These are phyloP conservation scores for Fulmarus glacialis DNA, from an alignment of 2,113 vertebrate species.

Conservation along the genomic window DNA sequence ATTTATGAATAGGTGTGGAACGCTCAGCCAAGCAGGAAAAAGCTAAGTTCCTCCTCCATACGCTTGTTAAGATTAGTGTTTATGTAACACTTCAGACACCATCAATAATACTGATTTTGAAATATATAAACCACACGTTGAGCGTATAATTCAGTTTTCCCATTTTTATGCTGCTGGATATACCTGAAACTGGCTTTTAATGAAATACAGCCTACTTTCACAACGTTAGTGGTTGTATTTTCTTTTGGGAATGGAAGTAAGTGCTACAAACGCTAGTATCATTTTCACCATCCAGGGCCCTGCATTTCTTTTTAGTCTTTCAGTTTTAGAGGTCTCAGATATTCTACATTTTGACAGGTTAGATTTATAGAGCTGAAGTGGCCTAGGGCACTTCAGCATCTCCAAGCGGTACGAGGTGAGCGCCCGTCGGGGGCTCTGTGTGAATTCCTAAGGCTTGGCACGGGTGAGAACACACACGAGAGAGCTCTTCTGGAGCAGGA, in stretches of 20 bases:
- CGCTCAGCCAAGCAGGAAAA: background rate
- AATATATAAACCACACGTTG: background rate
- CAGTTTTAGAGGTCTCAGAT: background rate
- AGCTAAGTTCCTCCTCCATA: background rate
- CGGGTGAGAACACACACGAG: background rate
- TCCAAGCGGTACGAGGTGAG: background rate
- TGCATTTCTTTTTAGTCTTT: background rate
- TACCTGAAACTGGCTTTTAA: background rate
- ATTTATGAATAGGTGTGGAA: background rate
- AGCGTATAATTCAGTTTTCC: background rate
- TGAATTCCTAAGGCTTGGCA: background rate
- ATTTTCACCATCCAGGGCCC: background rate
- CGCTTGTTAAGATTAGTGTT: background rate
- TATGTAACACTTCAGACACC: background rate
- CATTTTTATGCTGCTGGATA: background rate
- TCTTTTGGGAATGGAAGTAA: background rate
- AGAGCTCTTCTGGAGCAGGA: background rate
- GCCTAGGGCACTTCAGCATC: background rate
- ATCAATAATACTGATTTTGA: background rate
- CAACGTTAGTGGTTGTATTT: background rate
- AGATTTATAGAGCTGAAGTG: background rate
- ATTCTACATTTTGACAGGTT: background rate
- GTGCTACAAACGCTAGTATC: background rate
- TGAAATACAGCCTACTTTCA: background rate
- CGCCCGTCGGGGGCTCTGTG: fast-evolving